Percentiles rank a stretch among this genome's conserved stretches.
phyloP scores from a whole-genome alignment of 2,888 invertebrate genomes.

The Neoascia interrupta region DNA sequence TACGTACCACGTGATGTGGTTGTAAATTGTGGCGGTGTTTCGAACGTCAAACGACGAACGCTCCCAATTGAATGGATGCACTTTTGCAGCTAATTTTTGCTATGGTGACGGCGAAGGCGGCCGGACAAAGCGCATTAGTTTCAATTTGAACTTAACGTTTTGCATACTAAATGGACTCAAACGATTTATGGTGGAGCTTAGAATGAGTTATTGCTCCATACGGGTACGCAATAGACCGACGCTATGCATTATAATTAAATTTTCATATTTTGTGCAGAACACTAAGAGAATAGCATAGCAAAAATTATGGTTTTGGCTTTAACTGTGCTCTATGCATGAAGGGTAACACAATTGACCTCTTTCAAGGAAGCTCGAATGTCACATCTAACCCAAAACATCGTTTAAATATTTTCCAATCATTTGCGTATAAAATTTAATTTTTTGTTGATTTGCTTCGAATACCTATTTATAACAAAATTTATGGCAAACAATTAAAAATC shows the following conservation, averaged over 20 bases:
- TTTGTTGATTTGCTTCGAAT: too few species aligned
- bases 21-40: conserved; percentile 47
- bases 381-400: not conserved
- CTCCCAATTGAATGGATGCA: conserved; percentile 55
- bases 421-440: not conserved
- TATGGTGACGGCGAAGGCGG: not conserved
- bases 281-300: too few species aligned
- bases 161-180: conserved; percentile 60
- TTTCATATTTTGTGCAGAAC: too few species aligned
- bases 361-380: too few species aligned
- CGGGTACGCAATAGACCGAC: conserved; percentile 4
- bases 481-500: not conserved
- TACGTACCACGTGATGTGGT: conserved; percentile 53
- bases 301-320: too few species aligned
- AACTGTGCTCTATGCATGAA: too few species aligned
- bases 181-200: conserved; percentile 49
- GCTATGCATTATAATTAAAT: not conserved
- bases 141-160: conserved; percentile 62
- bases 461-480: not conserved
- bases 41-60: conserved; percentile 46
- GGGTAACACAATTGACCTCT: too few species aligned
- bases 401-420: not conserved
- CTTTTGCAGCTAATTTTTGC: conserved; percentile 22
- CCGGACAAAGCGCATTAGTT: conserved; percentile 69
- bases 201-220: conserved; percentile 48